phyloP scores from a whole-genome alignment of 1,140 invertebrate genomes.

The Sycophaga agraensis region DNA sequence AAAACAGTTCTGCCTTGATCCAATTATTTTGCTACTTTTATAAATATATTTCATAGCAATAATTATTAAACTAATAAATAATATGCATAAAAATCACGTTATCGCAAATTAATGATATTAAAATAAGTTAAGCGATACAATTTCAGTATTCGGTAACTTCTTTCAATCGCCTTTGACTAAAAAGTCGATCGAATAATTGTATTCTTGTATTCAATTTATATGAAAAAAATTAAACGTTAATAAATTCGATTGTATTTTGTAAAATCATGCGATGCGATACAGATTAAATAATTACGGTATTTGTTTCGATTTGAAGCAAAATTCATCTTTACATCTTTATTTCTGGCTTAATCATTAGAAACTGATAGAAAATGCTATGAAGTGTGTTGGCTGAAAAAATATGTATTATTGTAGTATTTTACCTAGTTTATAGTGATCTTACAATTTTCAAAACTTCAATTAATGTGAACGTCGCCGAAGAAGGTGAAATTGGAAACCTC shows the following conservation, averaged over 20 bases:
- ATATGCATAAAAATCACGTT: slow-evolving; percentile 6
- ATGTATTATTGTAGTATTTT: slow-evolving; percentile 15
- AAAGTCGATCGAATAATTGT: slow-evolving; percentile 6
- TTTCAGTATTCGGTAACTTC: slow-evolving; percentile 3
- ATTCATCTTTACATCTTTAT: slow-evolving; percentile 10
- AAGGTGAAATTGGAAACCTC: slow-evolving; percentile 8
- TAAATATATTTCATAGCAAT: slow-evolving; percentile 34
- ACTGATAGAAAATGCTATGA: not conserved
- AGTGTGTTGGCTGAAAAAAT: slow-evolving; percentile 11
- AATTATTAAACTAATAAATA: slow-evolving; percentile 26
- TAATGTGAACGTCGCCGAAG: not conserved
- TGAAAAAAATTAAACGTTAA: not conserved
- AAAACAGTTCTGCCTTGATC: slow-evolving; percentile 46
- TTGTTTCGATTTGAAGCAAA: not conserved
- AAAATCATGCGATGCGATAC: slow-evolving; percentile 9
- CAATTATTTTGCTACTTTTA: slow-evolving; percentile 56
- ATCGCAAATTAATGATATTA: not conserved
- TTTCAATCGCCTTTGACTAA: not conserved
- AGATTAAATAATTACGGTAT: slow-evolving; percentile 6
- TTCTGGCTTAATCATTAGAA: not conserved
- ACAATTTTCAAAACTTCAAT: slow-evolving; percentile 9
- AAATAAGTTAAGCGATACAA: not conserved
- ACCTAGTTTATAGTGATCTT: slow-evolving; percentile 10
- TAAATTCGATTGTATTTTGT: slow-evolving; percentile 16
- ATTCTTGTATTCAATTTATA: slow-evolving; percentile 8